Conservation (phyloP, 1,140 invertebrate species). For the Aradophagus sp. region DNA sequence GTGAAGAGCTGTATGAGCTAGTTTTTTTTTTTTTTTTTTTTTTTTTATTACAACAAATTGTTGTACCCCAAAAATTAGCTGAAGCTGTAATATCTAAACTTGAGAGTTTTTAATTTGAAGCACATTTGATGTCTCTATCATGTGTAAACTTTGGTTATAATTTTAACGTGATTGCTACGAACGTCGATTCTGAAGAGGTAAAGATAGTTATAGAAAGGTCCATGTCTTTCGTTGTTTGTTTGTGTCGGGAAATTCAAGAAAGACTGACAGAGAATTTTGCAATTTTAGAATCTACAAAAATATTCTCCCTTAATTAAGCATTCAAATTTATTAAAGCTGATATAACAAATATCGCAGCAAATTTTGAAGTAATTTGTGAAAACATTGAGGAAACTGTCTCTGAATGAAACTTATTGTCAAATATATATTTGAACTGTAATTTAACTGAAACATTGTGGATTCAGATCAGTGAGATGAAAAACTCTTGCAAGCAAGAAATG, state of each 20-base stretch:
- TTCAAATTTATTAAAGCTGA: slow-evolving; percentile 9
- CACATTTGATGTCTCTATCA: slow-evolving; percentile 13
- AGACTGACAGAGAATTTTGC: slow-evolving; percentile 24
- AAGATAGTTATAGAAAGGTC: slow-evolving; percentile 15
- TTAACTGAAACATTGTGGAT: slow-evolving; percentile 41
- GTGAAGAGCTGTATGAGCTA: slow-evolving; percentile 28
- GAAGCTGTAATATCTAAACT: slow-evolving; percentile 4
- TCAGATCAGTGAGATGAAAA: slow-evolving; percentile 32
- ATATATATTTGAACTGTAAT: slow-evolving; percentile 1
- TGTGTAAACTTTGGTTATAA: slow-evolving; percentile 33
- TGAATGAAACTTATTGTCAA: slow-evolving; percentile 33
- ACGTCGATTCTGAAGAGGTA: slow-evolving; percentile 3
- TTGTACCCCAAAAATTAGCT: slow-evolving; percentile 23
- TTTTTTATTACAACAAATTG: slow-evolving; percentile 20
- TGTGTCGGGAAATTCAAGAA: slow-evolving; percentile 17
- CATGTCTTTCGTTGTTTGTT: too few relatives aligned
- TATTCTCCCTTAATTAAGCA: slow-evolving; percentile 6
- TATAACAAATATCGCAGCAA: slow-evolving; percentile 8
- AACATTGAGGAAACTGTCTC: slow-evolving; percentile 40
- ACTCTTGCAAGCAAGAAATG: slow-evolving; percentile 46
- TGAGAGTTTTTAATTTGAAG: slow-evolving; percentile 9
- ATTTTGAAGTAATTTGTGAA: slow-evolving; percentile 11
- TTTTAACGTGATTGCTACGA: slow-evolving; percentile 11
- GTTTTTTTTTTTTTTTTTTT: too few relatives aligned
- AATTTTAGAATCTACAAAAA: slow-evolving; percentile 14